phyloP scores from a whole-genome alignment of 2,113 vertebrate species.

The Nesoenas mayeri region DNA sequence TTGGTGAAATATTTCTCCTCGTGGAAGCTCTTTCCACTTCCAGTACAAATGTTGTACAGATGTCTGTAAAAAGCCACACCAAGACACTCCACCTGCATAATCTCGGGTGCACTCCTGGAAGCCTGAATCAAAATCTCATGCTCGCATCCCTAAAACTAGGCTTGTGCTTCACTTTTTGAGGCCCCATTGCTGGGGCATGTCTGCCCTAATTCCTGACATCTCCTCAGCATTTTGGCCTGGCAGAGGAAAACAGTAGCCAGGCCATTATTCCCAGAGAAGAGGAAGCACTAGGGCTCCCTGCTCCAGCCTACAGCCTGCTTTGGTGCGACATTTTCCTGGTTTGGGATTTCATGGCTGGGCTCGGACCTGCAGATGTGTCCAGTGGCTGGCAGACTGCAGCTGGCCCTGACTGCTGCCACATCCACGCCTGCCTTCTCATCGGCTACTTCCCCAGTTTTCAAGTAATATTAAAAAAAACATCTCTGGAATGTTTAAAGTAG shows the following conservation, averaged over 20 bases:
- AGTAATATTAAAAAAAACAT: background rate
- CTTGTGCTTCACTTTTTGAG: rapidly evolving
- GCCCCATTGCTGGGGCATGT: background rate
- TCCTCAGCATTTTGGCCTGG: background rate
- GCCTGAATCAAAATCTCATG: background rate
- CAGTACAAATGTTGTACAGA: background rate
- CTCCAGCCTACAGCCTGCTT: background rate
- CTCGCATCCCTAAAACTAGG: rapidly evolving
- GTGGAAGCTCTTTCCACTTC: background rate
- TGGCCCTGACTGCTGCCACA: background rate
- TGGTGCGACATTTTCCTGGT: background rate
- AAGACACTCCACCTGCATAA: background rate
- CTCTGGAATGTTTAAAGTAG: background rate
- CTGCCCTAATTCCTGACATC: background rate
- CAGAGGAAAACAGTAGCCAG: background rate
- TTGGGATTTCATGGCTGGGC: background rate
- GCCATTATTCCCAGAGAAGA: background rate
- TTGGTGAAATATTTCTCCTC: background rate
- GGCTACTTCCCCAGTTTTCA: background rate
- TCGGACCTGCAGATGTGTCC: rapidly evolving
- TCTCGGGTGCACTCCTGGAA: background rate
- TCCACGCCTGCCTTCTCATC: background rate
- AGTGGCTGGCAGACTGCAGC: rapidly evolving
- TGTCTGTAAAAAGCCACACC: background rate
- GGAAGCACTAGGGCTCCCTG: background rate